Evolutionary conservation across 2,797 vertebrate genomes (phyloP).

Genomic region (Tenualosa thibaudeaui): DNA sequence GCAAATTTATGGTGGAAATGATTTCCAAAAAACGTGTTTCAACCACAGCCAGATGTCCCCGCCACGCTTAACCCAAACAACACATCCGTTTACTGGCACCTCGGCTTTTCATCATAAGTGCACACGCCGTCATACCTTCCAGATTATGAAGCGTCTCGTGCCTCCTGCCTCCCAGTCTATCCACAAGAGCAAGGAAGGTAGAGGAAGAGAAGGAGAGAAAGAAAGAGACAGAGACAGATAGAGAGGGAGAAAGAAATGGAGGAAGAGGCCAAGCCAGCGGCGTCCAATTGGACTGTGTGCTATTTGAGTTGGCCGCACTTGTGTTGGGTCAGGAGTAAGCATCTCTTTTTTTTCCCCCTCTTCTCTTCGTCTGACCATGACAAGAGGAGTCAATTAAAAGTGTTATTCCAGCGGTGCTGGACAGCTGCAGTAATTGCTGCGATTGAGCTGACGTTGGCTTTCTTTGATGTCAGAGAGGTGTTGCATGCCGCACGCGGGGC

Average conservation of each 20-base stretch:
- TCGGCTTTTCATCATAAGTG: neutral
- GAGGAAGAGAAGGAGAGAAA: neutral
- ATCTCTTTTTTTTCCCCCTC: slow-evolving; percentile 30
- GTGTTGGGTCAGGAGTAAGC: slow-evolving; percentile 34
- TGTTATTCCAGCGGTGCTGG: slow-evolving; percentile 20
- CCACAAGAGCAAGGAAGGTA: neutral
- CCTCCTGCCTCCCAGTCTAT: neutral
- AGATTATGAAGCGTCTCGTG: neutral
- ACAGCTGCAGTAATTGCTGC: neutral
- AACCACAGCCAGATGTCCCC: neutral
- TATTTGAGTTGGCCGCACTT: slow-evolving; percentile 69
- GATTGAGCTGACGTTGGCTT: neutral
- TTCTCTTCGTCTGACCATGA: neutral
- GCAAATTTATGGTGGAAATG: neutral
- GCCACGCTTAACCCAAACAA: neutral
- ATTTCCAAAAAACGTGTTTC: neutral
- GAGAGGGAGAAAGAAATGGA: neutral
- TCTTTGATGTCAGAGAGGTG: neutral
- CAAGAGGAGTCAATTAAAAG: slow-evolving; percentile 54
- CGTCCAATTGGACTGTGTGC: slow-evolving; percentile 19
- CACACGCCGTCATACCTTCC: neutral
- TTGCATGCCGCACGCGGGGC: neutral
- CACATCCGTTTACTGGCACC: neutral
- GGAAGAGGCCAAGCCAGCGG: slow-evolving; percentile 36
- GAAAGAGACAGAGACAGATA: neutral